Conservation (phyloP, 2,113 vertebrate genomes). For the Callorhinus ursinus region DNA sequence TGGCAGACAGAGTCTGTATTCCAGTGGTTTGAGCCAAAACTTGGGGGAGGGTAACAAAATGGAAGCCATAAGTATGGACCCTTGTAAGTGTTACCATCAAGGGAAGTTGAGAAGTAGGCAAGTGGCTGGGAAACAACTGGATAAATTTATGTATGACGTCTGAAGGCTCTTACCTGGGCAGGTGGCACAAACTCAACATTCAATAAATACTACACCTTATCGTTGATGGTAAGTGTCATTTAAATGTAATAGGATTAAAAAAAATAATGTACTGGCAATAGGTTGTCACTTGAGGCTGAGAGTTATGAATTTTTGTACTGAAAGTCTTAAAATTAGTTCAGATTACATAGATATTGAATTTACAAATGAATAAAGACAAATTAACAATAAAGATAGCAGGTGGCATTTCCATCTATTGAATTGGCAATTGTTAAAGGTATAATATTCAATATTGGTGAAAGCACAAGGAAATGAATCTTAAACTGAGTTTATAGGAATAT, state of each 20-base stretch:
- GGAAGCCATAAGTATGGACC: neutral
- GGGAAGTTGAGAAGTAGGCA: neutral
- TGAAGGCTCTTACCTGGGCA: neutral
- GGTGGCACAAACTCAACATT: neutral
- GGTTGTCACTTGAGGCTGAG: neutral
- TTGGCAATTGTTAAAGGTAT: neutral
- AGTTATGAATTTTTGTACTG: neutral
- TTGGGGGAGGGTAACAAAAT: neutral
- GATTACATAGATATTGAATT: neutral
- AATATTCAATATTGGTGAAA: neutral
- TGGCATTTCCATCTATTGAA: neutral
- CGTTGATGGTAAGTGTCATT: neutral
- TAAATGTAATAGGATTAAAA: neutral
- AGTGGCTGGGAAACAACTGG: neutral
- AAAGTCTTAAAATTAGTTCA: neutral
- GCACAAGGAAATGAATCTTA: neutral
- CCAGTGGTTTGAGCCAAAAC: neutral
- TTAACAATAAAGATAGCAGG: neutral
- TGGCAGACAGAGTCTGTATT: neutral
- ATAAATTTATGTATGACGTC: neutral
- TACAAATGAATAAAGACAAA: neutral
- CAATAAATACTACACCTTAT: neutral
- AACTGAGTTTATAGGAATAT: neutral
- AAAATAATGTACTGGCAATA: conserved; percentile 12
- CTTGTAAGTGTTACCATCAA: neutral